These are phyloP conservation scores for Vireo griseus DNA, from an alignment of 2,797 vertebrate species.

Conservation along the genomic window DNA sequence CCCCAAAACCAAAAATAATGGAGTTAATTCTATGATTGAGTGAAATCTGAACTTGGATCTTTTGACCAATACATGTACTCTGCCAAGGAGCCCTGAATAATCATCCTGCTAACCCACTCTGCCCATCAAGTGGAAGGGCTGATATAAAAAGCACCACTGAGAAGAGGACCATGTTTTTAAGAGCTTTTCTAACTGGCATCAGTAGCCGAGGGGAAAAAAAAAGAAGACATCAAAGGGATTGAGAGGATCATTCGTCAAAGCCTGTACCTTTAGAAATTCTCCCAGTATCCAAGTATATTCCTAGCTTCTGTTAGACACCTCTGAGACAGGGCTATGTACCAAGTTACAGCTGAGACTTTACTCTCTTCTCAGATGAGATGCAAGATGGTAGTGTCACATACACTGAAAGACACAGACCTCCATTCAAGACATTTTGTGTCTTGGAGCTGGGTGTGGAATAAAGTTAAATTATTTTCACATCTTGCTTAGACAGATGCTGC, in stretches of 20 bases:
- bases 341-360: background rate
- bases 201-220: background rate
- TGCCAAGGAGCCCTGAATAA: background rate
- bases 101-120: background rate
- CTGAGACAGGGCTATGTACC: background rate
- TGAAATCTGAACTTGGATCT: constrained; percentile 20
- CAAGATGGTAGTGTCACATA: background rate
- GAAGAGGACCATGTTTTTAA: background rate
- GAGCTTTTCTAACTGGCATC: constrained; percentile 6
- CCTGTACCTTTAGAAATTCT: background rate
- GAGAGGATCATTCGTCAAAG: background rate
- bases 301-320: background rate
- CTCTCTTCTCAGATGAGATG: constrained; percentile 22
- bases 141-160: background rate
- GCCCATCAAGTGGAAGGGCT: background rate
- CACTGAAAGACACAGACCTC: constrained; percentile 12
- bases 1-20: background rate
- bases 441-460: constrained; percentile 18
- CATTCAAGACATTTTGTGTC: background rate
- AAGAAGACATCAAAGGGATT: background rate
- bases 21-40: background rate
- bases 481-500: constrained; percentile 26
- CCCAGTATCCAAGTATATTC: background rate
- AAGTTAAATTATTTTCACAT: background rate
- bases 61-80: background rate